Evolutionary conservation across 2,888 invertebrate species (phyloP), one percentile per base, ranked within the genome.

Genomic region (Lutraria lutraria): DNA sequence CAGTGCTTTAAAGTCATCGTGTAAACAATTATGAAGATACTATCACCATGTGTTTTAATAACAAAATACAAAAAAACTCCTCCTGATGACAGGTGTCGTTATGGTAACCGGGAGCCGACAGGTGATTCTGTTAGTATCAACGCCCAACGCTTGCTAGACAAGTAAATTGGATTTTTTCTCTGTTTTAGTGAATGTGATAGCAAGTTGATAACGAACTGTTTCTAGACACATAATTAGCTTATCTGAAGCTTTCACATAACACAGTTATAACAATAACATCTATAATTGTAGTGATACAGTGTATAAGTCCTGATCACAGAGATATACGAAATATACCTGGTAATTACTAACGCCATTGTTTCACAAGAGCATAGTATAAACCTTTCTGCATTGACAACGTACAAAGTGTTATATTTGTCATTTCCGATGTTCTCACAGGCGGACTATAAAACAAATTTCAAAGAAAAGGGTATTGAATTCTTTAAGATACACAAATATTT

Each of bases 111-210:
- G 76, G 63, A 3, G 29, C 76, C 34, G 29, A 85, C 85, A 85
- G 85, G 85, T 85, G 85, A 79, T 31, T n/a, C 79, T 80, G 85
- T 85, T 81, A 56, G 13, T 85, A 72, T 34, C 54, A 34, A 85
- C 85, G 85, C 85, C 85, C 85, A 80, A 76, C 25, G 21, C 79
- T 25, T 53, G 0, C 79, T 60, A 85, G 85, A 85, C 85, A 85
- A 85, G 85, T 85, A 85, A 85, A 85, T 85, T 85, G 60, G 85
- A 80, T 56, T 85, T 85, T 85, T 85, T 85, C 80, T 80, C 85
- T 29, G 52, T 76, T 13, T 82, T 29, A 43, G 85, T 80, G 60
- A 34, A 85, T 43, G 85, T 60, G 85, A 85, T 43, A 79, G 53
- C 21, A 79, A 85, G 16, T 80, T 60, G 56, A 85, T 85, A 54